Base-by-base conservation (phyloP, 92 coral and sea anemone genomes). In the Galaxea fascicularis region DNA sequence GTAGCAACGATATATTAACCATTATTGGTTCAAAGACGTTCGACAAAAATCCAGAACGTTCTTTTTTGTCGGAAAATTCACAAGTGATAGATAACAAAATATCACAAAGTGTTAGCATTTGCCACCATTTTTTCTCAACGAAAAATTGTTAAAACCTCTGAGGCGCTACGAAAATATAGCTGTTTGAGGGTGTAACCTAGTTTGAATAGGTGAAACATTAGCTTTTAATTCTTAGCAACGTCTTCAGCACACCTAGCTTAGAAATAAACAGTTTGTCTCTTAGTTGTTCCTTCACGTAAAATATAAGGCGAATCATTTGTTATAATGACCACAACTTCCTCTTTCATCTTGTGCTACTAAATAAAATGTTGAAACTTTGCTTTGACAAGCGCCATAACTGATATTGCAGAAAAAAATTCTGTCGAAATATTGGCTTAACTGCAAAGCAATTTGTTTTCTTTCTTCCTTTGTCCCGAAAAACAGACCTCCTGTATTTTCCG, bases 401-500 rank as follows among this genome's bases (percentile, higher is more conserved):
- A 77, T 78, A 78, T 78, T 78, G 82, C 46, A 65, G 24, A 58
- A 16, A 16, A 47, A 10, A 18, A 45, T 51, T 14, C 24, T 64
- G 51, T 25, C 24, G 26, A 78, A 44, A 78, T 78, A 78, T 78
- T 78, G 82, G 82, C 71, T 15, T 44, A 13, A 16, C 41, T 60
- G 18, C 31, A 58, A 26, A 39, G 67, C 81, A 35, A 46, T 44
- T 76, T 47, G 24, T 16, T 8, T 65, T 15, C 49, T 29, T 70
- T 28, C 47, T 41, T 9, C 69, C 17, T 77, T 25, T 68, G 27
- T 29, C 18, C 41, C 60, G 54, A 24, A 64, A 78, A 63, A 24
- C 24, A 63, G 82, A 62, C 82, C 72, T 63, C 82, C 82, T 62
- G 82, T 25, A 78, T 3, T 64, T 78, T 25, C 27, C 17, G 22